Evolutionary conservation across 2,797 vertebrate genomes (phyloP).

Genomic region (Arrhamphus sclerolepis): DNA sequence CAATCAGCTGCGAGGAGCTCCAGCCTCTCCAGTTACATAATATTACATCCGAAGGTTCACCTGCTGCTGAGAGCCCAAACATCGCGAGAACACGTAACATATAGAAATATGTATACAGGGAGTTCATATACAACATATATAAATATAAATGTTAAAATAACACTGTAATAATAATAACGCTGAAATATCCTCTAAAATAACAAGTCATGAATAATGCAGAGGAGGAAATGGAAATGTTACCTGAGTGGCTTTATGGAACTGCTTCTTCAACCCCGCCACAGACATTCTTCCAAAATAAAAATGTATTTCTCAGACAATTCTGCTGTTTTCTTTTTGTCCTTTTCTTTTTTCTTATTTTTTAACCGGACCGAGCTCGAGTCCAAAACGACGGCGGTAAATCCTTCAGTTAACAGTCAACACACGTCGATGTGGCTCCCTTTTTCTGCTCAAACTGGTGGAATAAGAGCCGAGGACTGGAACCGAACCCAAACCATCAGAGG

Average conservation of each 20-base stretch:
- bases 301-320: not conserved
- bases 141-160: too few relatives aligned
- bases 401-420: constrained; percentile 10
- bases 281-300: constrained; percentile 84
- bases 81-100: constrained; percentile 24
- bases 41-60: constrained; percentile 25
- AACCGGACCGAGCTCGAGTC: not conserved
- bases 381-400: constrained; percentile 20
- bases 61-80: constrained; percentile 4
- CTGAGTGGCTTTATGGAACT: constrained; percentile 94
- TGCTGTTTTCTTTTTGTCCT: too few relatives aligned
- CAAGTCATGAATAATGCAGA: too few relatives aligned
- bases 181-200: too few relatives aligned
- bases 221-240: constrained; percentile 59
- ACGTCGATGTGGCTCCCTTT: constrained; percentile 14
- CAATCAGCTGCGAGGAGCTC: constrained; percentile 52
- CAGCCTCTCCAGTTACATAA: constrained; percentile 54
- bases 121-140: too few relatives aligned
- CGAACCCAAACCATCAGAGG: too few relatives aligned
- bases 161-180: too few relatives aligned
- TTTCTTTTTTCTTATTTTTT: too few relatives aligned
- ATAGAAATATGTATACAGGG: too few relatives aligned
- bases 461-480: not conserved
- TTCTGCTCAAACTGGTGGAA: not conserved
- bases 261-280: constrained; percentile 89